These are phyloP conservation scores for Cebus imitator DNA, from an alignment of 2,113 vertebrate genomes.

Conservation along the genomic window DNA sequence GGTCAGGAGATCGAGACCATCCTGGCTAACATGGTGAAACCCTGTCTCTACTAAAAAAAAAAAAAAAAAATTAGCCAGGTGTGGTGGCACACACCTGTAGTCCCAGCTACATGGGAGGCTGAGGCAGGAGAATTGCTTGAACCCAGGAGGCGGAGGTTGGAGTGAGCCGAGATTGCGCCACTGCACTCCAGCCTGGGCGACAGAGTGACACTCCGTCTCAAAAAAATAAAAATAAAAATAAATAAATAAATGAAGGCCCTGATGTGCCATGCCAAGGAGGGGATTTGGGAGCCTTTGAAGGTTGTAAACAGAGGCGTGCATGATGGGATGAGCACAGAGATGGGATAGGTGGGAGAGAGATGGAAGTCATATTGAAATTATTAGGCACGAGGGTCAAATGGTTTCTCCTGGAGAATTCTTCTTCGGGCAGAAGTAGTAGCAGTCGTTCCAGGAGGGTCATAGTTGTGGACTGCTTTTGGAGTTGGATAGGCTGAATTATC, in stretches of 20 bases:
- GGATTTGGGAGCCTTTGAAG: background rate
- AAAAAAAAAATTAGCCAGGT: too few species aligned
- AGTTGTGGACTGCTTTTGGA: background rate
- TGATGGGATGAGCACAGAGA: background rate
- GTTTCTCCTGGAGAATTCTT: background rate
- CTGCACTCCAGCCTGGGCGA: too few species aligned
- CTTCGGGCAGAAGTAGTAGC: background rate
- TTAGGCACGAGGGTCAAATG: background rate
- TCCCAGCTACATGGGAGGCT: too few species aligned
- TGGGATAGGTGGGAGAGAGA: background rate
- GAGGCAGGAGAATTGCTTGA: too few species aligned
- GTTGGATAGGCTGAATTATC: background rate
- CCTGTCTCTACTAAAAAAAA: too few species aligned
- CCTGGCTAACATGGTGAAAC: too few species aligned
- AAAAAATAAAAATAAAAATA: too few species aligned
- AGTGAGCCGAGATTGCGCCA: too few species aligned
- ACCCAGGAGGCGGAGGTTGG: too few species aligned
- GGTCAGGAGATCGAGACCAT: too few species aligned
- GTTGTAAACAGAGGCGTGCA: background rate
- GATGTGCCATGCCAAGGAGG: background rate
- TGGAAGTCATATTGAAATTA: background rate
- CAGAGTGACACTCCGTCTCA: too few species aligned
- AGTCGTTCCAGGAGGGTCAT: background rate
- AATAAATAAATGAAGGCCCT: background rate
- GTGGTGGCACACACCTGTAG: too few species aligned